Evolutionary conservation across 2,797 vertebrate genomes (phyloP).

Genomic region (Ambastaia sidthimunki): DNA sequence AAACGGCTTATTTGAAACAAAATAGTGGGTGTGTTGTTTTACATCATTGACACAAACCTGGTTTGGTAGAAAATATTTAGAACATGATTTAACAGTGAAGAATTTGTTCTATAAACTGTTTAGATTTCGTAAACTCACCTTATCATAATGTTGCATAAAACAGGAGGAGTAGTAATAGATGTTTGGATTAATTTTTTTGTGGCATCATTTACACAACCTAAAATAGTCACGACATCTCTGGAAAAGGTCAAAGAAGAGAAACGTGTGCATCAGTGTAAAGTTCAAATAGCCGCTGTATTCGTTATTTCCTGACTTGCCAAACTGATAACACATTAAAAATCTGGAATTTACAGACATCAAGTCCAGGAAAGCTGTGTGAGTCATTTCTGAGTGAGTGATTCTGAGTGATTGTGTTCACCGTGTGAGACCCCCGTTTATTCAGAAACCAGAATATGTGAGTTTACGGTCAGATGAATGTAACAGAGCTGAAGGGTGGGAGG

Average conservation of each 20-base stretch:
- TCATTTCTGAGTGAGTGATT: background rate
- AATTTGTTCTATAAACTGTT: slow-evolving; percentile 21
- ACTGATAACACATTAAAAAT: background rate
- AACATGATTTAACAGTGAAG: background rate
- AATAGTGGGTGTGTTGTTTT: background rate
- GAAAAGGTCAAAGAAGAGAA: background rate
- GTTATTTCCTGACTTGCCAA: background rate
- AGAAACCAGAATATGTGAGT: background rate
- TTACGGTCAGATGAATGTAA: too few species aligned
- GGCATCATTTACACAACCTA: background rate
- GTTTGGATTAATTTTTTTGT: background rate
- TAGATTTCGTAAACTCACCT: slow-evolving; percentile 2
- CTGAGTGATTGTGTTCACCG: too few species aligned
- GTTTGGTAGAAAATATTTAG: background rate
- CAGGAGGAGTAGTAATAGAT: background rate
- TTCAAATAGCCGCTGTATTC: background rate
- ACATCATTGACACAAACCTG: background rate
- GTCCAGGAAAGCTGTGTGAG: background rate
- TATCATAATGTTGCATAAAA: background rate
- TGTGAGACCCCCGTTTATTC: background rate
- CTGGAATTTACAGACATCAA: background rate
- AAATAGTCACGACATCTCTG: background rate
- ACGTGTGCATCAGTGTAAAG: background rate
- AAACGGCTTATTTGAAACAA: background rate
- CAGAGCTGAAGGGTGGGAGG: too few species aligned